These are phyloP conservation scores for Micropterix aruncella DNA, from an alignment of 2,888 invertebrate genomes.

Conservation along the genomic window DNA sequence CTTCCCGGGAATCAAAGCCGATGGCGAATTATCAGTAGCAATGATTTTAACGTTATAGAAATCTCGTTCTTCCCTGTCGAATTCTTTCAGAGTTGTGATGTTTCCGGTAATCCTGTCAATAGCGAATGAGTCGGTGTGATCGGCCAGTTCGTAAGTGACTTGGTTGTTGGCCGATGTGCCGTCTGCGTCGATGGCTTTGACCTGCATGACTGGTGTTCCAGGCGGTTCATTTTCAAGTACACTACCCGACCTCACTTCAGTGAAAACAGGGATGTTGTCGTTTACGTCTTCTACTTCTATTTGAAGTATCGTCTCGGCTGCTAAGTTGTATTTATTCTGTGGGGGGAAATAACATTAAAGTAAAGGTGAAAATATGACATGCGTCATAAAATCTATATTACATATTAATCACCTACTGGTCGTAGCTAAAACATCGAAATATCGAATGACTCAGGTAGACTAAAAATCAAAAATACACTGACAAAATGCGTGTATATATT, in stretches of 20 bases:
- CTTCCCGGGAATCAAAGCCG: slow-evolving; percentile 48
- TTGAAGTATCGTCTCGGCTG: slow-evolving; percentile 63
- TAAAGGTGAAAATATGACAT: neutral
- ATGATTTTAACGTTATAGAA: slow-evolving; percentile 83
- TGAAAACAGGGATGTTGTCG: slow-evolving; percentile 79
- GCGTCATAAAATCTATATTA: neutral
- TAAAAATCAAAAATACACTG: too few species aligned
- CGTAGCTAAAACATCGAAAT: too few species aligned
- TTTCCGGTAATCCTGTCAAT: slow-evolving; percentile 80
- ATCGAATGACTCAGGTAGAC: too few species aligned
- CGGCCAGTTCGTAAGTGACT: slow-evolving; percentile 62
- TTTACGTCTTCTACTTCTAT: slow-evolving; percentile 79
- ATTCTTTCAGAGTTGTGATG: slow-evolving; percentile 65
- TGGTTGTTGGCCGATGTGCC: slow-evolving; percentile 73
- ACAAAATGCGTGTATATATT: too few species aligned
- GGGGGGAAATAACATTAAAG: slow-evolving; percentile 11
- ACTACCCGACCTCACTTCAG: slow-evolving; percentile 65
- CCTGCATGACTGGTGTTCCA: slow-evolving; percentile 79
- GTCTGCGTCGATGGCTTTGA: slow-evolving; percentile 74
- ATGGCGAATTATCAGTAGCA: slow-evolving; percentile 82
- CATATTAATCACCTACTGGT: neutral
- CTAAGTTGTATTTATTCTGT: slow-evolving; percentile 66
- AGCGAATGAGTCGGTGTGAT: slow-evolving; percentile 58
- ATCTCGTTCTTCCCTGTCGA: slow-evolving; percentile 76
- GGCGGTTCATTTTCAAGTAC: slow-evolving; percentile 74